Percentiles rank a stretch among this genome's conserved stretches.
Conservation (phyloP, 2,888 invertebrate genomes). For the Pandemis cinnamomeana region DNA sequence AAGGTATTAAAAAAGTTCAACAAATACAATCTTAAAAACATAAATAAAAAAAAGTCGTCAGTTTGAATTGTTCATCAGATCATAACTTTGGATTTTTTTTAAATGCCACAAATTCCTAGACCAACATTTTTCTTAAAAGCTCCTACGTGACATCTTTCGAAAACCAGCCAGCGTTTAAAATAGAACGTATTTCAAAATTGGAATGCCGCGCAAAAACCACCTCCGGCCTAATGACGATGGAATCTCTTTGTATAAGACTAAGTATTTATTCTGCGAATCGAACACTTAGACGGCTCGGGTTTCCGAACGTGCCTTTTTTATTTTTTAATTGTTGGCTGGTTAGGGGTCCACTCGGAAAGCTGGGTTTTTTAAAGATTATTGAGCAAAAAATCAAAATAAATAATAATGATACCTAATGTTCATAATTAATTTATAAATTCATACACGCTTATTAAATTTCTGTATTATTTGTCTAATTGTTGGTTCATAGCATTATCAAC, state of each 20-base stretch:
- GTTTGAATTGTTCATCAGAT: too few species aligned
- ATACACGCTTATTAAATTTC: too few species aligned
- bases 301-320: conserved; percentile 42
- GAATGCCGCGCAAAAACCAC: conserved; percentile 46
- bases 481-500: too few species aligned
- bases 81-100: too few species aligned
- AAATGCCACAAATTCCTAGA: background rate
- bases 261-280: conserved; percentile 54
- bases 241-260: conserved; percentile 52
- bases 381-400: background rate
- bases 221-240: conserved; percentile 51
- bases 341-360: background rate
- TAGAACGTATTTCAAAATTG: conserved; percentile 36
- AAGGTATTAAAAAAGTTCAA: too few species aligned
- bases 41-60: too few species aligned
- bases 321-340: conserved; percentile 46
- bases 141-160: background rate
- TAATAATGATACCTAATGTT: background rate
- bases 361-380: background rate
- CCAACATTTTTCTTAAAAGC: background rate
- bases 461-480: too few species aligned
- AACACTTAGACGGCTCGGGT: conserved; percentile 51
- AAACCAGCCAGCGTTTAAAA: conserved; percentile 25
- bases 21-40: too few species aligned
- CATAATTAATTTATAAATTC: background rate